A percentile compares a stretch with the other conserved stretches of the same genome.
These are phyloP conservation scores for Thalassarche chlororhynchos DNA, from an alignment of 2,113 vertebrate genomes.

Conservation along the genomic window DNA sequence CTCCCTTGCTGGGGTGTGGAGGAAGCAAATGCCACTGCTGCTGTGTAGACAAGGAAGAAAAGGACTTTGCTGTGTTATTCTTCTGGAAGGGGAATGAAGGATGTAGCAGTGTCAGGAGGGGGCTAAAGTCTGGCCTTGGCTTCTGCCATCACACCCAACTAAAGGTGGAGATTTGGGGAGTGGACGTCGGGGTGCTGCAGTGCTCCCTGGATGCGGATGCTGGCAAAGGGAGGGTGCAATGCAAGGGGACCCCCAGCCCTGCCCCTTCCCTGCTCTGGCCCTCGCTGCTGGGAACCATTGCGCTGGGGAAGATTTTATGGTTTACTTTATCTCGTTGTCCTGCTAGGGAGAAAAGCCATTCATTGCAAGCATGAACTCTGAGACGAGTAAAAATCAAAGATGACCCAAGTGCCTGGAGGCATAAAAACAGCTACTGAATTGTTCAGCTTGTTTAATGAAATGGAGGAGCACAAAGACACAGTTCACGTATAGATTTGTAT, in stretches of 20 bases:
- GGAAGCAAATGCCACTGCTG: neutral
- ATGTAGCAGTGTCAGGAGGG: neutral
- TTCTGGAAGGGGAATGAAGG: neutral
- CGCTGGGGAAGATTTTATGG: neutral
- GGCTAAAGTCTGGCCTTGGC: neutral
- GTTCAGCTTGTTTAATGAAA: constrained; percentile 46
- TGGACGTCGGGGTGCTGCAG: neutral
- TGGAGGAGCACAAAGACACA: constrained; percentile 10
- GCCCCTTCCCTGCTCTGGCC: neutral
- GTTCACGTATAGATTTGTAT: neutral
- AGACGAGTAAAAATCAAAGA: constrained; percentile 19
- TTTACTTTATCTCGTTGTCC: neutral
- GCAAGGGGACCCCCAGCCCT: neutral
- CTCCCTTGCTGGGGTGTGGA: neutral
- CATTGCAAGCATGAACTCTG: neutral
- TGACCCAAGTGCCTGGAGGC: constrained; percentile 35
- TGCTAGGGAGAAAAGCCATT: neutral
- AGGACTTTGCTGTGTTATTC: neutral
- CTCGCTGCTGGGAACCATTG: neutral
- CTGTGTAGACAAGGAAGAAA: neutral
- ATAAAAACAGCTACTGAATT: neutral
- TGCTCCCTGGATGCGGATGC: neutral
- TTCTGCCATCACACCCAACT: neutral
- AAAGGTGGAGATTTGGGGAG: neutral
- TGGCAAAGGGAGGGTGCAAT: neutral